Evolutionary conservation across 1,140 invertebrate species (phyloP).

Genomic region (Diploscapter pachys): DNA sequence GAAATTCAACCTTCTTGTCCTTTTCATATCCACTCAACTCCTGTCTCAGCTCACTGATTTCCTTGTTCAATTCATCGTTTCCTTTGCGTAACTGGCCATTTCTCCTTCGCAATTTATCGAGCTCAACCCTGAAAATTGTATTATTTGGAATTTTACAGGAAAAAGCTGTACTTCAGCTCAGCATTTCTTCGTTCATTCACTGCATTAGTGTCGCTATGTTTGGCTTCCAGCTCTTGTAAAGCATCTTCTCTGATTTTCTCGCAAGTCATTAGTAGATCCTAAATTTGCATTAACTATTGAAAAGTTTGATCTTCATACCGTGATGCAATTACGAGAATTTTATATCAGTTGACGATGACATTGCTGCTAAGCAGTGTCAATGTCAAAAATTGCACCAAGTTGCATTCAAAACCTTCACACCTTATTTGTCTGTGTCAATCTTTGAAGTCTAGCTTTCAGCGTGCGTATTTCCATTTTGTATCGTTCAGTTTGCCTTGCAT

Average conservation of each 20-base stretch:
- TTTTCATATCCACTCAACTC: not conserved
- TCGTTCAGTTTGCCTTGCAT: slow-evolving; percentile 18
- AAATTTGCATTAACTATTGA: not conserved
- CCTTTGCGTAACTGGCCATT: not conserved
- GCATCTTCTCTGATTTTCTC: slow-evolving; percentile 31
- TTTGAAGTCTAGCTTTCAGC: slow-evolving; percentile 15
- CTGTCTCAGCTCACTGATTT: not conserved
- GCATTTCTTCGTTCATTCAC: not conserved
- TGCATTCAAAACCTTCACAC: not conserved
- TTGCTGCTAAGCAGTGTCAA: too few relatives aligned
- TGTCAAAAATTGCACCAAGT: not conserved
- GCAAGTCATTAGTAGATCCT: slow-evolving; percentile 14
- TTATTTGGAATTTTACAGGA: not conserved
- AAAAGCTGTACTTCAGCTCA: not conserved
- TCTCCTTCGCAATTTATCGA: not conserved
- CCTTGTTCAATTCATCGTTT: not conserved
- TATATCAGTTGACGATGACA: too few relatives aligned
- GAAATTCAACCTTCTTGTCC: slow-evolving; percentile 5
- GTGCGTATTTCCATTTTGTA: slow-evolving; percentile 21
- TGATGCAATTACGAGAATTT: too few relatives aligned
- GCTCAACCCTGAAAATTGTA: not conserved
- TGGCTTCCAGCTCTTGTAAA: not conserved
- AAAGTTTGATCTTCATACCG: too few relatives aligned
- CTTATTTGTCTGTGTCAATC: slow-evolving; percentile 29
- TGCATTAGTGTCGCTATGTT: not conserved